Percentiles rank a stretch among this genome's conserved stretches.
Evolutionary conservation across 2,797 vertebrate genomes (phyloP).

Genomic region (Pseudotriccus pelzelni): DNA sequence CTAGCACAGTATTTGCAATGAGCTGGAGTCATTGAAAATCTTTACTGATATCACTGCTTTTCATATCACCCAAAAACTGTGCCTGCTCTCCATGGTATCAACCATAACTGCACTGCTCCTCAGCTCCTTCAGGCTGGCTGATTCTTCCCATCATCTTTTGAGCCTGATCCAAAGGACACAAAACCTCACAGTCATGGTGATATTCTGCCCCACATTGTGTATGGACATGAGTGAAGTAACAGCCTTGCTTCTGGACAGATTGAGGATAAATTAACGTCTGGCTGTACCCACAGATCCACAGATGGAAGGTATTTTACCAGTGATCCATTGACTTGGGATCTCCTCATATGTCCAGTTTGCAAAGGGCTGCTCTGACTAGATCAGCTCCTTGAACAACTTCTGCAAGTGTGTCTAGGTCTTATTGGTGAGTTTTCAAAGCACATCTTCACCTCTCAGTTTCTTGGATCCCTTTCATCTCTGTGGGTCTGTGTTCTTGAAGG

Average conservation of each 20-base stretch:
- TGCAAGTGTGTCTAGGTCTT: neutral
- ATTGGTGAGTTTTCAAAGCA: neutral
- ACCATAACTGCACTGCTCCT: neutral
- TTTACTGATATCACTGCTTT: neutral
- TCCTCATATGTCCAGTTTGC: neutral
- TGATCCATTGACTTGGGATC: fast-evolving
- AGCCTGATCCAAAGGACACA: neutral
- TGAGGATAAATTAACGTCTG: neutral
- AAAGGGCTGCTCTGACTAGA: neutral
- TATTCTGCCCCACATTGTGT: neutral
- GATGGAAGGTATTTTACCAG: neutral
- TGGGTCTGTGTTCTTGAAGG: neutral
- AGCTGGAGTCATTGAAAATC: neutral
- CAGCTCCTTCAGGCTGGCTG: neutral
- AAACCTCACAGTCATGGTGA: neutral
- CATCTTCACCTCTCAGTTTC: neutral
- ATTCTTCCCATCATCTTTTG: neutral
- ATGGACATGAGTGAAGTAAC: neutral
- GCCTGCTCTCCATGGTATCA: neutral
- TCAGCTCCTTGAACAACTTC: neutral
- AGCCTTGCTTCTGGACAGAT: neutral
- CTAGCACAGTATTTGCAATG: neutral
- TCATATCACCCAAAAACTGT: neutral
- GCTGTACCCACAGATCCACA: neutral
- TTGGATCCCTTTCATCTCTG: neutral